Conservation (phyloP, 2,888 invertebrate species). For the Nemoura dubitans region DNA sequence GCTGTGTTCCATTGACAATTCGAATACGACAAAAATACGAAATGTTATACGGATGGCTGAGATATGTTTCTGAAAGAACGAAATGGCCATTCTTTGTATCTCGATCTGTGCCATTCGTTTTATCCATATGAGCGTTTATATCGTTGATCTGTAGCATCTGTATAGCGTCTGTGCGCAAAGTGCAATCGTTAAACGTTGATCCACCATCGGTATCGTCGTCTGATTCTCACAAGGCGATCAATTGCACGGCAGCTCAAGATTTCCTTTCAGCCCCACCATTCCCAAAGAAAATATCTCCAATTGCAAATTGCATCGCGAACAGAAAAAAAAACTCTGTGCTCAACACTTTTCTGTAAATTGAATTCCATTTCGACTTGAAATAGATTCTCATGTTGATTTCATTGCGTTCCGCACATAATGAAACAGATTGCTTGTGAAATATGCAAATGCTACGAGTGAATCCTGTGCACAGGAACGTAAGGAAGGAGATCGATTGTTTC, state of each 20-base stretch:
- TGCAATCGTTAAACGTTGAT: neutral
- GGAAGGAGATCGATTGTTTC: neutral
- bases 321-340: neutral
- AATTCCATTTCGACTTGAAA: neutral
- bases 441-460: neutral
- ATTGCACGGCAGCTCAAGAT: neutral
- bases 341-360: neutral
- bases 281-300: neutral
- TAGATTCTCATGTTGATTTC: neutral
- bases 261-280: neutral
- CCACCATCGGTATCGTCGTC: neutral
- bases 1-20: neutral
- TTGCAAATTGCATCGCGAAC: neutral
- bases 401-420: slow-evolving; percentile 7
- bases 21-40: neutral
- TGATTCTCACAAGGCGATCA: neutral
- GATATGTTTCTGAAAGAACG: slow-evolving; percentile 12
- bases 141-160: neutral
- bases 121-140: neutral
- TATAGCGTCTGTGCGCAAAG: neutral
- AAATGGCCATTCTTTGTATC: neutral
- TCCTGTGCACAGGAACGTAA: neutral
- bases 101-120: neutral
- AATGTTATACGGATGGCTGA: neutral
- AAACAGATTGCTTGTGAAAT: neutral